Percentiles rank a stretch among this genome's conserved stretches.
Evolutionary conservation across 1,140 invertebrate species (phyloP).

Genomic region (Babylonia areolata): DNA sequence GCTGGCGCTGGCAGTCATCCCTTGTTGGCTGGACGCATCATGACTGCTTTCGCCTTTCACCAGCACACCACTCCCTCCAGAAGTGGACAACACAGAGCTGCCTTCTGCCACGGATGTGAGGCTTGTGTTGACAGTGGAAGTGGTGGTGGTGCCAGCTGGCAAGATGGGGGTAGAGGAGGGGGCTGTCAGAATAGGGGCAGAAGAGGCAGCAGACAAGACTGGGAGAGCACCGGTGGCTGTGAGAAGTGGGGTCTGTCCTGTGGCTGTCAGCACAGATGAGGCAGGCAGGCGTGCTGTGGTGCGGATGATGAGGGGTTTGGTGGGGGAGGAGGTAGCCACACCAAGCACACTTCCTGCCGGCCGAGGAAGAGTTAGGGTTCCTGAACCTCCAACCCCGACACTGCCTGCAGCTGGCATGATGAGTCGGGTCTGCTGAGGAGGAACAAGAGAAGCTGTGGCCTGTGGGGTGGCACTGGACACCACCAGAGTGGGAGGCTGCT

Average conservation of each 20-base stretch:
- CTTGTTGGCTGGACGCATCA: constrained; percentile 14
- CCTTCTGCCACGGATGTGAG: constrained; percentile 19
- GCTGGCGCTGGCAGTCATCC: neutral
- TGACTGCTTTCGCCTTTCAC: neutral
- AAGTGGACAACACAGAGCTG: neutral
- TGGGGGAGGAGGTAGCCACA: constrained; percentile 11
- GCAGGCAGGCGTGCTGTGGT: constrained; percentile 28
- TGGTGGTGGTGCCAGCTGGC: constrained; percentile 1
- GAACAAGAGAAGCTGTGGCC: constrained; percentile 19
- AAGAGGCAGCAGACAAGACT: neutral
- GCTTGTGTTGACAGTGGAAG: constrained; percentile 19
- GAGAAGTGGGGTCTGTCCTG: constrained; percentile 5
- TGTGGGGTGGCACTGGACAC: constrained; percentile 46
- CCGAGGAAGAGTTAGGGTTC: constrained; percentile 35
- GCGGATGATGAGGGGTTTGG: constrained; percentile 35
- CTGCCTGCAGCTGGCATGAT: constrained; percentile 42
- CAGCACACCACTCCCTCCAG: neutral
- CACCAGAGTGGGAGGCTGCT: constrained; percentile 53
- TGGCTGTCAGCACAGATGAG: constrained; percentile 33
- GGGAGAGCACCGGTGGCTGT: neutral
- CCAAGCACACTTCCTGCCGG: constrained; percentile 36
- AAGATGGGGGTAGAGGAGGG: neutral
- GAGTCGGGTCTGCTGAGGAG: constrained; percentile 39
- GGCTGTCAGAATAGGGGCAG: neutral
- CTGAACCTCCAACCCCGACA: neutral